A percentile compares a stretch with the other conserved stretches of the same genome.
Evolutionary conservation across 2,888 invertebrate genomes (phyloP).

Genomic region (Nowickia ferox): DNA sequence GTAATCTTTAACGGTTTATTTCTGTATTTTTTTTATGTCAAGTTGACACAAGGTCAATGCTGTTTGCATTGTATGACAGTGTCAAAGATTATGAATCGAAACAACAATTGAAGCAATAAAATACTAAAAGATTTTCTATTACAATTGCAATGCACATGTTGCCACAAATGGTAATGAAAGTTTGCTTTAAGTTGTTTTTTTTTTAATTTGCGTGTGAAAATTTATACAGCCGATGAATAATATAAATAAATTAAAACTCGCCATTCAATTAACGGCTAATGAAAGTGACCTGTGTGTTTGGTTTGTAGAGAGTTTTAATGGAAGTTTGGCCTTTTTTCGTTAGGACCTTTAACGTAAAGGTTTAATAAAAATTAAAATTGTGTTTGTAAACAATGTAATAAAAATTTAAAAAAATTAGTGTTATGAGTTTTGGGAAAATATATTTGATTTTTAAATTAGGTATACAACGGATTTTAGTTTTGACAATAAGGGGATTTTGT

Average conservation of each 20-base stretch:
- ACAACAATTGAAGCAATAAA: constrained; percentile 29
- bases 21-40: constrained; percentile 51
- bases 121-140: neutral
- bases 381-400: neutral
- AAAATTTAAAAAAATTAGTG: neutral
- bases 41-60: constrained; percentile 69
- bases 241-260: constrained; percentile 27
- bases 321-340: constrained; percentile 4
- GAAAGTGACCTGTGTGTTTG: constrained; percentile 16
- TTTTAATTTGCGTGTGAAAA: constrained; percentile 52
- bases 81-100: constrained; percentile 66
- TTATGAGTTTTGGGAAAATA: neutral
- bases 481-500: too few species aligned
- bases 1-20: constrained; percentile 53
- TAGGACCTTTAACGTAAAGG: neutral
- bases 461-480: too few species aligned
- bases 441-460: too few species aligned
- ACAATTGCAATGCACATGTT: constrained; percentile 58
- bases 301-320: neutral
- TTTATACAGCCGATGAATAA: constrained; percentile 30
- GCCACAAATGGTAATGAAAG: constrained; percentile 66
- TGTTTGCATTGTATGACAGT: constrained; percentile 65
- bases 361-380: neutral
- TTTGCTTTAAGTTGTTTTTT: constrained; percentile 44
- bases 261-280: constrained; percentile 45